Conservation (phyloP, 2,113 vertebrate genomes). For the Epinephelus moara region DNA sequence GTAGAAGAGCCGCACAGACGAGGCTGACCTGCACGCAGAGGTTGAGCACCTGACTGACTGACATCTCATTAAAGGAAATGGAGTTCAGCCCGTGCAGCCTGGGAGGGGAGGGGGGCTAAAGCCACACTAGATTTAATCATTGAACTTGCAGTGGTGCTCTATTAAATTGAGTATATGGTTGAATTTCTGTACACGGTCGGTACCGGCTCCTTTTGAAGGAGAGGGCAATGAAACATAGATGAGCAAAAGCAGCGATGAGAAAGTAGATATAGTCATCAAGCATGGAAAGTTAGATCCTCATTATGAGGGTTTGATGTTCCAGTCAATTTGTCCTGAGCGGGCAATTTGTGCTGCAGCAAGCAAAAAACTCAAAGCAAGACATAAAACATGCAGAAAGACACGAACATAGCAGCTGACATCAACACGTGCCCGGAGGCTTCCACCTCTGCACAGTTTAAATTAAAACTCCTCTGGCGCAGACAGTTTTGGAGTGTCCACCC, state of each 20-base stretch:
- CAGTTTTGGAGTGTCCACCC: too few species aligned
- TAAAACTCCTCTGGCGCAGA: too few species aligned
- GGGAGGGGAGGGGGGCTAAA: not conserved
- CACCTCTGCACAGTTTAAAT: too few species aligned
- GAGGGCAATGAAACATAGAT: conserved; percentile 2
- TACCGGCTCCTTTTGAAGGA: not conserved
- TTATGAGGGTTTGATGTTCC: not conserved
- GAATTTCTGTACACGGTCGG: not conserved
- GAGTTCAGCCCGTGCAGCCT: conserved; percentile 6
- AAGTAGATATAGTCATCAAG: not conserved
- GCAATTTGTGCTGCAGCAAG: too few species aligned
- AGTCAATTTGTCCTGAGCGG: too few species aligned
- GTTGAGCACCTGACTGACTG: not conserved
- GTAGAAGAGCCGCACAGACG: not conserved
- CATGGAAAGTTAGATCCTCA: not conserved
- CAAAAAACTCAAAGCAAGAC: too few species aligned
- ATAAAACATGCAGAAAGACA: too few species aligned
- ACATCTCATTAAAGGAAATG: conserved; percentile 21
- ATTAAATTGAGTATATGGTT: not conserved
- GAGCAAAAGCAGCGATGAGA: not conserved
- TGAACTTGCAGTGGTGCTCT: not conserved
- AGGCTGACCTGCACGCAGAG: not conserved
- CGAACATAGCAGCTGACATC: too few species aligned
- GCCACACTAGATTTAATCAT: not conserved
- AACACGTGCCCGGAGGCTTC: too few species aligned